These are phyloP conservation scores for Eubasilissa splendida DNA, from an alignment of 2,888 invertebrate species.

Conservation along the genomic window DNA sequence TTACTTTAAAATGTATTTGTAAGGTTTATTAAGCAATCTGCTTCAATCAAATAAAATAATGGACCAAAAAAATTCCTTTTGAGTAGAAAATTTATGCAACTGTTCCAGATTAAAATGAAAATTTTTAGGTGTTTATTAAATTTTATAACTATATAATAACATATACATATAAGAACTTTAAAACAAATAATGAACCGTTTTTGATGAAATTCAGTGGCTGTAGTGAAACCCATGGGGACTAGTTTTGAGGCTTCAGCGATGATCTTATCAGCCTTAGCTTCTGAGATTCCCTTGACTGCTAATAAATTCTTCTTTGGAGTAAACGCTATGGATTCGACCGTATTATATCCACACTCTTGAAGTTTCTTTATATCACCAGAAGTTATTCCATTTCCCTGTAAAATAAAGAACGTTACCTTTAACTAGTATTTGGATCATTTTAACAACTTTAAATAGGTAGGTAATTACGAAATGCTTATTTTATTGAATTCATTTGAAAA, in stretches of 20 bases:
- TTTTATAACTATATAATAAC: no score
- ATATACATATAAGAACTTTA: no score
- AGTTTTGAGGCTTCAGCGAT: constrained; percentile 91
- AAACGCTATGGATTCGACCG: constrained; percentile 96
- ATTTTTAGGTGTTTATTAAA: no score
- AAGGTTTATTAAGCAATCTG: no score
- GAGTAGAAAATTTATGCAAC: no score
- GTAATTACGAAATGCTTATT: no score
- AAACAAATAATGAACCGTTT: constrained; percentile 74
- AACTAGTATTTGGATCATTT: neutral
- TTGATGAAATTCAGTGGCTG: constrained; percentile 96
- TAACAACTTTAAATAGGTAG: no score
- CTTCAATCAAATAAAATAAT: no score
- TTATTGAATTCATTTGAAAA: no score
- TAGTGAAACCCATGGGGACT: constrained; percentile 98
- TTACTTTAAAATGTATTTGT: no score
- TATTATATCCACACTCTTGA: constrained; percentile 93
- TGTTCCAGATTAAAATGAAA: neutral
- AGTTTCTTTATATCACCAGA: constrained; percentile 93
- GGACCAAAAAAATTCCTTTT: no score
- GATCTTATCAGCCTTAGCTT: constrained; percentile 97
- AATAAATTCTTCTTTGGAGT: constrained; percentile 93
- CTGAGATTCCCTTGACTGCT: constrained; percentile 95
- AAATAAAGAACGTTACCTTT: constrained; percentile 57
- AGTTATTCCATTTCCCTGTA: constrained; percentile 91